phyloP scores from a whole-genome alignment of 2,888 invertebrate species.

The Mycogona germanica region DNA sequence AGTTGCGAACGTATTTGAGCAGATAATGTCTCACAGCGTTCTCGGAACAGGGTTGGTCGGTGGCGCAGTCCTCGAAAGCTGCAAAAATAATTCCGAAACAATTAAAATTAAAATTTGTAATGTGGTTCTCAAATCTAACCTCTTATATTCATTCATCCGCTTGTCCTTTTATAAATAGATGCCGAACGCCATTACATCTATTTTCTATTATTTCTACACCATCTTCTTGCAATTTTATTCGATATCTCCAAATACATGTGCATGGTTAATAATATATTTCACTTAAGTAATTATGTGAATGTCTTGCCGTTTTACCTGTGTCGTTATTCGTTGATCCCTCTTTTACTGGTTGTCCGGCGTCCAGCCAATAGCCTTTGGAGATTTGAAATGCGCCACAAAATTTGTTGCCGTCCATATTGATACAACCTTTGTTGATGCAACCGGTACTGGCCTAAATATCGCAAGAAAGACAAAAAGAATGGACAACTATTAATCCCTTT shows the following conservation, averaged over 20 bases:
- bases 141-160: no score
- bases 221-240: neutral
- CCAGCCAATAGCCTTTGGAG: conserved; percentile 11
- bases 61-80: conserved; percentile 14
- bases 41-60: conserved; percentile 9
- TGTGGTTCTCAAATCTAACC: no score
- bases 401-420: neutral
- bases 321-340: neutral
- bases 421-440: conserved; percentile 10
- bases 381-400: conserved; percentile 14
- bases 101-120: neutral
- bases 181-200: neutral
- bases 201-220: neutral
- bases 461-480: neutral
- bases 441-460: conserved; percentile 13
- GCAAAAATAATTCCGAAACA: neutral
- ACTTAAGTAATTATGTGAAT: no score
- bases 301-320: neutral
- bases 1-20: conserved; percentile 14
- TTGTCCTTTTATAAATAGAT: no score
- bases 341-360: conserved; percentile 11
- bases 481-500: neutral
- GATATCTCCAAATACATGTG: neutral
- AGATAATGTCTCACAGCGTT: conserved; percentile 9
- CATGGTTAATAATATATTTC: no score